Conservation (phyloP, 2,888 invertebrate species). For the Galeruca laticollis region DNA sequence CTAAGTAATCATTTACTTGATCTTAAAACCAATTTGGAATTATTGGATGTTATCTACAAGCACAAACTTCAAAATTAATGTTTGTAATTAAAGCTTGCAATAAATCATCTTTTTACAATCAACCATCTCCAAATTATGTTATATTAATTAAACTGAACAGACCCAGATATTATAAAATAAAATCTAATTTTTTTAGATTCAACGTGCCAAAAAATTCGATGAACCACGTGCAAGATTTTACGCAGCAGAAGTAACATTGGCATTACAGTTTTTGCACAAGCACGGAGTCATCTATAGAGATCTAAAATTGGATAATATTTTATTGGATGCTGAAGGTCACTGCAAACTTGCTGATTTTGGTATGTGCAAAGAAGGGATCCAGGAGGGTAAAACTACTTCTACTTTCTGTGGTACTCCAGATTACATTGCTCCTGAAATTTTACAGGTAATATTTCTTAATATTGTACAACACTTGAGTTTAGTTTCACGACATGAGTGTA, state of each 20-base stretch:
- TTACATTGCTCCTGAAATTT: conserved; percentile 94
- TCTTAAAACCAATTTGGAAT: no score
- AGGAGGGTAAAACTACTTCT: conserved; percentile 88
- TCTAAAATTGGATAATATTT: conserved; percentile 97
- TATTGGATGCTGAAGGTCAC: conserved; percentile 95
- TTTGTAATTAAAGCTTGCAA: no score
- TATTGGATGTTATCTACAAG: no score
- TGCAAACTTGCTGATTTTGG: conserved; percentile 96
- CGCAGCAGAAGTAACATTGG: conserved; percentile 98
- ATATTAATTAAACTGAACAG: neutral
- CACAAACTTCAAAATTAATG: no score
- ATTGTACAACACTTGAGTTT: neutral
- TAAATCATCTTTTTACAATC: neutral
- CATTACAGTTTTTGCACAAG: conserved; percentile 95
- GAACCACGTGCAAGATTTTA: conserved; percentile 96
- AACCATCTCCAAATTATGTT: neutral
- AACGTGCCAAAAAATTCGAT: conserved; percentile 97
- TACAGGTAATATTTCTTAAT: conserved; percentile 62
- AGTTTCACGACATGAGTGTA: no score
- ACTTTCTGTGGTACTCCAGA: conserved; percentile 99
- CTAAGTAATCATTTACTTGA: no score
- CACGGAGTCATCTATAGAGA: conserved; percentile 99
- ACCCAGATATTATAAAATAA: neutral
- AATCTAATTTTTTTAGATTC: conserved; percentile 73
- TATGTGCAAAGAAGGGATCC: conserved; percentile 93